Evolutionary conservation across 2,888 invertebrate species (phyloP).

Genomic region (Poecilus cupreus): DNA sequence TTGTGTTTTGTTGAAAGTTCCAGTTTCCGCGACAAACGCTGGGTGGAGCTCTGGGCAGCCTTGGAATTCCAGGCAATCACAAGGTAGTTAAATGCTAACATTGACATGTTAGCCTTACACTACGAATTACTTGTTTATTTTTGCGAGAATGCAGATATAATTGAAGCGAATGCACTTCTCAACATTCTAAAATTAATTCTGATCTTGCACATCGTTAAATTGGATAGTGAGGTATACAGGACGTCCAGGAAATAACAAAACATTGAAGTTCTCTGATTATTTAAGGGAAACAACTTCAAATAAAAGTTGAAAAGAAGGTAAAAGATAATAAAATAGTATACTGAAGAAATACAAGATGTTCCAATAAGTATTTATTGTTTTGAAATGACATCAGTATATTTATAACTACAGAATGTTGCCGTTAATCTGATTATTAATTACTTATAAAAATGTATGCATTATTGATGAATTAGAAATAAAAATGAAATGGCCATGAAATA

Average conservation of each 20-base stretch:
- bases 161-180: not conserved
- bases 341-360: no score
- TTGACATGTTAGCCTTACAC: constrained; percentile 46
- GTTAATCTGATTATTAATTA: no score
- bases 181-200: not conserved
- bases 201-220: no score
- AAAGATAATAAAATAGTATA: no score
- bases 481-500: not conserved
- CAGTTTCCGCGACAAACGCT: constrained; percentile 39
- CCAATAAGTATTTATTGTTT: no score
- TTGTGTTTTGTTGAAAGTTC: constrained; percentile 50
- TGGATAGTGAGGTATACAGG: no score
- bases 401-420: no score
- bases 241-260: no score
- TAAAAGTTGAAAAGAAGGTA: no score
- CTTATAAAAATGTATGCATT: not conserved
- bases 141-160: not conserved
- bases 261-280: no score
- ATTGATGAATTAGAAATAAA: not conserved
- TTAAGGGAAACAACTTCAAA: no score
- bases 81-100: constrained; percentile 54
- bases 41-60: constrained; percentile 25
- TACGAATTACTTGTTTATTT: not conserved
- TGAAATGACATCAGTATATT: no score
- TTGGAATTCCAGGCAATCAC: constrained; percentile 51